phyloP scores from a whole-genome alignment of 2,888 invertebrate species.

The Nephrotoma appendiculata region DNA sequence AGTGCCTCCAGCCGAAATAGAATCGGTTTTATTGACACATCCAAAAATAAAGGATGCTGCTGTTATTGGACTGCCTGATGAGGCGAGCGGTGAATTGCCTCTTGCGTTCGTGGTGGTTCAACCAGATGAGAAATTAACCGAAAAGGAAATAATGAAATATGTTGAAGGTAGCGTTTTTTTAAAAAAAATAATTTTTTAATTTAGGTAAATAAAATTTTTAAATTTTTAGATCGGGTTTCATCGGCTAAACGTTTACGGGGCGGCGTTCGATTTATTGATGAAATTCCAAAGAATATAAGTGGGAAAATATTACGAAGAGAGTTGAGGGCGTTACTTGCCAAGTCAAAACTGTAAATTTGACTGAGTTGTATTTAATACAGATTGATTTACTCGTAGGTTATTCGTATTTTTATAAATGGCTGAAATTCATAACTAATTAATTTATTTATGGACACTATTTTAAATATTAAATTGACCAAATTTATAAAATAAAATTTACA shows the following conservation, averaged over 20 bases:
- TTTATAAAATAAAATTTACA: not conserved
- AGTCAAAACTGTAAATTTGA: constrained; percentile 8
- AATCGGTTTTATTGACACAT: constrained; percentile 59
- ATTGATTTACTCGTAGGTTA: not conserved
- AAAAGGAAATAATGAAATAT: constrained; percentile 40
- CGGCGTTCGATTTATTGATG: constrained; percentile 56
- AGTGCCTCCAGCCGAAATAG: constrained; percentile 80
- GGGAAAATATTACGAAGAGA: constrained; percentile 64
- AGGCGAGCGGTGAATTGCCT: constrained; percentile 58
- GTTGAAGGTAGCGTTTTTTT: constrained; percentile 27
- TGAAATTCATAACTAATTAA: not conserved
- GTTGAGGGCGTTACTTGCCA: constrained; percentile 23
- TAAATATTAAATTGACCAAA: not conserved
- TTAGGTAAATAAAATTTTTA: not conserved
- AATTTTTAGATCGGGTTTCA: constrained; percentile 35
- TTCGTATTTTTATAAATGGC: not conserved
- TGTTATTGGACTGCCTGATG: constrained; percentile 64
- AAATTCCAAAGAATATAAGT: constrained; percentile 60
- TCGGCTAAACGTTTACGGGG: constrained; percentile 59
- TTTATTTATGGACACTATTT: not conserved
- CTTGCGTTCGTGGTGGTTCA: constrained; percentile 58
- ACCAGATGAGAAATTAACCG: constrained; percentile 34
- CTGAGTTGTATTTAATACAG: constrained; percentile 23
- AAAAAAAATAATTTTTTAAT: too few relatives aligned
- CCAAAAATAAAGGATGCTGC: constrained; percentile 59